Conservation (phyloP, 2,888 invertebrate genomes). For the Parnassius glacialis region DNA sequence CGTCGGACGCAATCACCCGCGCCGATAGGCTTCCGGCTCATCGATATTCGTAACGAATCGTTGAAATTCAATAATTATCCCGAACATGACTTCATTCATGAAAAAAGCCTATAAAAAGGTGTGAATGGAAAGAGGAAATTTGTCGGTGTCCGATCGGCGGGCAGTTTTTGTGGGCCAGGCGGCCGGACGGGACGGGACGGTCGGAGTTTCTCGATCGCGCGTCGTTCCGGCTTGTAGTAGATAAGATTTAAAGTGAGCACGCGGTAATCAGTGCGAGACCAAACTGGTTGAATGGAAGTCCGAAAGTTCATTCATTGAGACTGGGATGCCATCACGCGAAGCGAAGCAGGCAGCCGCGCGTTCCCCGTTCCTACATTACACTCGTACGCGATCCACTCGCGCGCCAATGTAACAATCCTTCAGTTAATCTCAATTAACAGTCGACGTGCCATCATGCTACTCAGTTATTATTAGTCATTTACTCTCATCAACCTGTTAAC, state of each 20-base stretch:
- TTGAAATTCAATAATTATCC: constrained; percentile 80
- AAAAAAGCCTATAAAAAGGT: constrained; percentile 76
- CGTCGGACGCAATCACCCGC: constrained; percentile 70
- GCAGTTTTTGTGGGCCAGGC: constrained; percentile 62
- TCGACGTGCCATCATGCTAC: constrained; percentile 38
- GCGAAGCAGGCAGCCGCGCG: constrained; percentile 42
- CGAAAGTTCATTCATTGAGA: constrained; percentile 69
- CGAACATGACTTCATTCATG: constrained; percentile 80
- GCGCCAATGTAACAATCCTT: constrained; percentile 39
- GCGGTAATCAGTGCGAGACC: constrained; percentile 77
- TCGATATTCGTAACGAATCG: constrained; percentile 81
- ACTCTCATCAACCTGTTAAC: constrained; percentile 34
- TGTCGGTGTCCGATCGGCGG: constrained; percentile 45
- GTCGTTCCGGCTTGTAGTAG: constrained; percentile 62
- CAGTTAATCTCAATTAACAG: constrained; percentile 48
- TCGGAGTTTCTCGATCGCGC: constrained; percentile 44
- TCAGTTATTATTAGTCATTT: constrained; percentile 44
- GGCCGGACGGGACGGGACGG: constrained; percentile 37
- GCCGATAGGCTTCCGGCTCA: constrained; percentile 76
- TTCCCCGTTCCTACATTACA: constrained; percentile 36
- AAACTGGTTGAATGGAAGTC: constrained; percentile 73
- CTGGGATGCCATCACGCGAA: constrained; percentile 72
- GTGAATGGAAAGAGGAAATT: constrained; percentile 77
- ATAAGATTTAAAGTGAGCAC: constrained; percentile 73
- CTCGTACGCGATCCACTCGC: constrained; percentile 44